Base-by-base conservation (phyloP, 2,888 invertebrate genomes). In the Apantesis nais region DNA sequence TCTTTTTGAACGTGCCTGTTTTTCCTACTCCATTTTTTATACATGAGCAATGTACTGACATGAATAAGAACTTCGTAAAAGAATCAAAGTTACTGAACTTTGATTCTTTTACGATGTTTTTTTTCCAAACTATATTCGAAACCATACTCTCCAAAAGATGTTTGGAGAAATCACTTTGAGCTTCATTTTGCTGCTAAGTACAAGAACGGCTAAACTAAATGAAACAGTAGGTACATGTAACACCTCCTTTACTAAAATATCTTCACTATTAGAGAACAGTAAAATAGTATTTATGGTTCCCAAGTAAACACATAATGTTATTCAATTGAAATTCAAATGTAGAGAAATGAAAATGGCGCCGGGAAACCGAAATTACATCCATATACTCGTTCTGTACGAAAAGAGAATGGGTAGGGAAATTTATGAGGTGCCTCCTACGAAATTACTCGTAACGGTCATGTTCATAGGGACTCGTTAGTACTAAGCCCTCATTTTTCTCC, bases 261-360 rank as follows among this genome's bases (percentile, higher is more conserved):
- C 19, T 44, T 22, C 31, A 14, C 31, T 37, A 41, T 66, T 63
- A 64, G 37, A 67, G 63, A 73, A 73, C 72, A 70, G 73, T 74
- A 74, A 75, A 74, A 71, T 72, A n/a, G 72, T 76, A 73, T 80
- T 76, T 75, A 77, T 77, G 62, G 62, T 64, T 66, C 66, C 71
- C 70, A 72, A 72, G 74, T 68, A 83, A 72, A 78, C 80, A 76
- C 65, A 73, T 75, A 75, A 82, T 75, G 71, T 71, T 72, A 80
- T 72, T 71, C 82, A 82, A 82, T 80, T 81, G 79, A 81, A 83
- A 83, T 83, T 79, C 83, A 81, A 82, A 80, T 82, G 71, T 63
- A 69, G 70, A 63, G 55, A 75, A 80, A 75, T 65, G 80, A 82
- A 80, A 74, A 76, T 74, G 74, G 71, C 72, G 73, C 25, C 48